Base-by-base conservation (phyloP, 2,888 invertebrate genomes). In the Cataglyphis livida region DNA sequence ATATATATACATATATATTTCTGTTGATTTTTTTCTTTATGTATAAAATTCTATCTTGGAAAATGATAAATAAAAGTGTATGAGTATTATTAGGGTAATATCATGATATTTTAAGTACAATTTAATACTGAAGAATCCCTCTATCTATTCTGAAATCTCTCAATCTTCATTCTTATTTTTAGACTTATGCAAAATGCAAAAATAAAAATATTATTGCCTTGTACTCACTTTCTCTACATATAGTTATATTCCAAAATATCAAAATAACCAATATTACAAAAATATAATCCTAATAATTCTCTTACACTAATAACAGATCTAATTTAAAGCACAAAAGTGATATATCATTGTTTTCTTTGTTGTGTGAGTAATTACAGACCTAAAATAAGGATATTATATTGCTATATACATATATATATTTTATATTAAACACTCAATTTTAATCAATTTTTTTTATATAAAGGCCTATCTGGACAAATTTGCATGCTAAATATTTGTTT, bases 1-100 rank as follows among this genome's bases (percentile, higher is more conserved):
- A 10, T 28, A 28, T 21, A 21, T 32, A 32, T 25, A 73, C 21
- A 28, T 70, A 57, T 70, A 54, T 6, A 10, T 6, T 21, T 62
- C 2, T n/a, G 59, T 73, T 73, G 15, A 73, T n/a, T 41, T 61
- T 59, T 21, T n/a, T 41, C 9, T 73, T 28, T 35, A 41, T 28
- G 15, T 61, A 41, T 12, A 59, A 41, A 59, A 21, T 61, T 71
- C 6, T 35, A 57, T 54, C 15, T 15, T 3, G 25, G 18, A 71
- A 57, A 21, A 38, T 57, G 4, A 3, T 32, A 21, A 70, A 35
- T 70, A 71, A 71, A 54, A 38, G 6, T 57, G 10, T 35, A 71
- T 3, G 21, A 38, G 54, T 38, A 57, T 3, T 10, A 71, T 71
- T 70, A 70, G 25, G 25, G 25, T 18, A 21, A 71, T 12, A 25